Evolutionary conservation across 2,888 invertebrate genomes (phyloP).

Genomic region (Diarsia brunnea): DNA sequence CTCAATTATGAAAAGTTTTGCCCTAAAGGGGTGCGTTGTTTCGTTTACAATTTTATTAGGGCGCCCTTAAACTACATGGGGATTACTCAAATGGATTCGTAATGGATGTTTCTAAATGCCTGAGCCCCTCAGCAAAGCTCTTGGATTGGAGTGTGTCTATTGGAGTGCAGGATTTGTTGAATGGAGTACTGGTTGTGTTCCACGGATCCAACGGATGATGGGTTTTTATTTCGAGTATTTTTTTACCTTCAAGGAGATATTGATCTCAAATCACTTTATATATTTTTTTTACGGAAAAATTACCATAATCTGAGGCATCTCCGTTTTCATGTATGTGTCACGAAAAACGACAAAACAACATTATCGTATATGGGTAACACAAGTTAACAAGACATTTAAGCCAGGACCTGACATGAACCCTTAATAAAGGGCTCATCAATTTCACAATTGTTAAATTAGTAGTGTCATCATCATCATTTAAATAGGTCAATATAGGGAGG

Average conservation of each 20-base stretch:
- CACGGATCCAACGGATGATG: neutral
- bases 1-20: constrained; percentile 66
- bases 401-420: neutral
- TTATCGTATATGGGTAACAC: neutral
- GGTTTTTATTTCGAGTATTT: neutral
- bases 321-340: neutral
- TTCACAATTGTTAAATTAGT: neutral
- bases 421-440: neutral
- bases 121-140: constrained; percentile 58
- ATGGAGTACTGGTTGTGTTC: constrained; percentile 1
- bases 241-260: neutral
- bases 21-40: constrained; percentile 65
- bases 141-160: constrained; percentile 43
- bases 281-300: neutral
- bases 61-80: constrained; percentile 71
- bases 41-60: constrained; percentile 74
- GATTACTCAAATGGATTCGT: constrained; percentile 77
- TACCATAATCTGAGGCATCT: neutral
- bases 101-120: constrained; percentile 78
- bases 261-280: neutral
- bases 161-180: constrained; percentile 35
- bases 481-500: neutral
- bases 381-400: neutral
- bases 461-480: neutral
- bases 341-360: neutral